phyloP scores from a whole-genome alignment of 2,888 invertebrate species.

The Tachina lurida region DNA sequence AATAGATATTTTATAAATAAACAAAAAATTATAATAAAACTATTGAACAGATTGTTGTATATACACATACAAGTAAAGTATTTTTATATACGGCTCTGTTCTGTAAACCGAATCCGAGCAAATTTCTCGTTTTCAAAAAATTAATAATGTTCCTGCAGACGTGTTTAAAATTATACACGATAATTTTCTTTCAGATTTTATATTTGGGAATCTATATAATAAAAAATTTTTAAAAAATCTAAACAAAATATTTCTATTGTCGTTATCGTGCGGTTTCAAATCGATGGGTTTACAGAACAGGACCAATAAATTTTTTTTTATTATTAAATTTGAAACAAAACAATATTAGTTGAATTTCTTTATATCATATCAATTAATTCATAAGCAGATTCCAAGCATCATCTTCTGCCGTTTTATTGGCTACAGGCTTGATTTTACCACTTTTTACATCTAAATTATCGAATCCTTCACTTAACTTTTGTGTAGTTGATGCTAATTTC shows the following conservation, averaged over 20 bases:
- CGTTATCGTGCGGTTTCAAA: too few species aligned
- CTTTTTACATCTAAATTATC: slow-evolving; percentile 81
- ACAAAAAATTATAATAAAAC: slow-evolving; percentile 31
- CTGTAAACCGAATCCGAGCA: too few species aligned
- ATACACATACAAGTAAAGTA: background rate
- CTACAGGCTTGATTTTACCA: slow-evolving; percentile 76
- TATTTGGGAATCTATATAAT: too few species aligned
- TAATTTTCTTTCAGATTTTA: too few species aligned
- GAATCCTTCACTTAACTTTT: slow-evolving; percentile 80
- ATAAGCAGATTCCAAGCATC: slow-evolving; percentile 86
- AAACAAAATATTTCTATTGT: too few species aligned
- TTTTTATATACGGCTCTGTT: too few species aligned
- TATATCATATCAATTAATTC: slow-evolving; percentile 84
- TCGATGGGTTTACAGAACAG: too few species aligned
- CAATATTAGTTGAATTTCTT: slow-evolving; percentile 2
- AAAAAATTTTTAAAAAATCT: too few species aligned
- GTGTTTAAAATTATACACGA: too few species aligned
- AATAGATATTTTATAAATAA: background rate
- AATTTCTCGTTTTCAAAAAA: too few species aligned
- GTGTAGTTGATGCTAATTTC: slow-evolving; percentile 78
- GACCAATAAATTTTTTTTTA: background rate
- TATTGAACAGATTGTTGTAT: slow-evolving; percentile 24
- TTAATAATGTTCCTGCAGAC: too few species aligned
- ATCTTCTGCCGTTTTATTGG: slow-evolving; percentile 84
- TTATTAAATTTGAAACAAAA: slow-evolving; percentile 26